These are phyloP conservation scores for Conopomorpha cramerella DNA, from an alignment of 1,140 invertebrate genomes.

Conservation along the genomic window DNA sequence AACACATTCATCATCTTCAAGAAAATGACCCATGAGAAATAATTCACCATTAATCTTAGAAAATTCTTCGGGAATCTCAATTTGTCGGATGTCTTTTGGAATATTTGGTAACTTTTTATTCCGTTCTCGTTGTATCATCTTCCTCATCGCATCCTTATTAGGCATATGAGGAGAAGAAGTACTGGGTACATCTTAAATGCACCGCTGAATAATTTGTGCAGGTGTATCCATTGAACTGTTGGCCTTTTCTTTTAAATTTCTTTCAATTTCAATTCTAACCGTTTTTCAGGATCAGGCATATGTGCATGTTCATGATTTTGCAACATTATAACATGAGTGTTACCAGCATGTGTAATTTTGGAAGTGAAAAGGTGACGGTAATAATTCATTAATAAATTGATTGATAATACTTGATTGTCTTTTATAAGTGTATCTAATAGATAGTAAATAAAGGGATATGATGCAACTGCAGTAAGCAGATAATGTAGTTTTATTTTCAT, in stretches of 20 bases:
- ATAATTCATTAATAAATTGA: no score
- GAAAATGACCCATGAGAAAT: not conserved
- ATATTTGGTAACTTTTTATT: not conserved
- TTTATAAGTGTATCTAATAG: no score
- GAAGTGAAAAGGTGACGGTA: no score
- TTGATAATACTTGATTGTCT: no score
- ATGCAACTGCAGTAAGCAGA: no score
- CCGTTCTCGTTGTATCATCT: not conserved
- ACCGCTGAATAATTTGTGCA: slow-evolving; percentile 1
- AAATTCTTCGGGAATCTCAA: not conserved
- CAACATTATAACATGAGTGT: not conserved
- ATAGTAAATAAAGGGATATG: no score
- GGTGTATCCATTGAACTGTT: not conserved
- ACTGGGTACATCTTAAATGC: not conserved
- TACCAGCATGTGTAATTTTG: no score
- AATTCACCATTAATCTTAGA: not conserved
- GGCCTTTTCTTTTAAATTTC: not conserved
- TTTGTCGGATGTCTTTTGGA: not conserved
- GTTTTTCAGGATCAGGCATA: not conserved
- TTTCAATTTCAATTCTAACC: not conserved
- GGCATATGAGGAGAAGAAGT: slow-evolving; percentile 1
- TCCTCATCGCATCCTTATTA: not conserved
- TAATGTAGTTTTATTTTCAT: no score
- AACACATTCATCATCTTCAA: not conserved
- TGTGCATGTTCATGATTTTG: not conserved